A percentile compares a stretch with the other conserved stretches of the same genome.
Conservation (phyloP, 2,797 vertebrate genomes). For the Rhodeus uyekii region DNA sequence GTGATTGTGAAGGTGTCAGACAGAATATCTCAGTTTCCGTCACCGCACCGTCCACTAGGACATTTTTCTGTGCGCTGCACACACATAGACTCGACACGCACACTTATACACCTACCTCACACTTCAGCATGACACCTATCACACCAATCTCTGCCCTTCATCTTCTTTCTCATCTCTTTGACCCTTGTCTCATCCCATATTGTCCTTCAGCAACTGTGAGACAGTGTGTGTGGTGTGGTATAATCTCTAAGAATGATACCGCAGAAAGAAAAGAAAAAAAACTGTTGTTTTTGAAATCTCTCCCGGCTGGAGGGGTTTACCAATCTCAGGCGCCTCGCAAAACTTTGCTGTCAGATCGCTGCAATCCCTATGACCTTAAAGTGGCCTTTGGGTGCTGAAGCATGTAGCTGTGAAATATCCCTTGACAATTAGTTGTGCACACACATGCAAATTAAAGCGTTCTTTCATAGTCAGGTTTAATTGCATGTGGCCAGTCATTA, state of each 20-base stretch:
- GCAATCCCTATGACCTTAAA: constrained; percentile 15
- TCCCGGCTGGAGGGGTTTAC: constrained; percentile 19
- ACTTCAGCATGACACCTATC: constrained; percentile 46
- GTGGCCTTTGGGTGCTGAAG: constrained; percentile 13
- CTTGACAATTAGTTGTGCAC: constrained; percentile 26
- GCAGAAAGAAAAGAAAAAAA: not conserved
- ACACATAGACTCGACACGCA: not conserved
- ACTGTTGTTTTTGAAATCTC: constrained; percentile 35
- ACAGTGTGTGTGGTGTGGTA: constrained; percentile 25
- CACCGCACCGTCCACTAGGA: not conserved
- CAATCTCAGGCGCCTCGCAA: constrained; percentile 26
- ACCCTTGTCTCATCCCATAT: constrained; percentile 43
- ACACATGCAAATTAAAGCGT: not conserved
- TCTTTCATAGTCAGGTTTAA: constrained; percentile 6
- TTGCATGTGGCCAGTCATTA: constrained; percentile 23
- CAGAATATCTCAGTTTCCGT: constrained; percentile 33
- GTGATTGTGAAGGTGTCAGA: constrained; percentile 34
- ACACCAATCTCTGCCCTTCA: constrained; percentile 49
- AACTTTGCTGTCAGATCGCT: constrained; percentile 24
- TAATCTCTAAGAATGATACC: constrained; percentile 24
- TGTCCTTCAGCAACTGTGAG: constrained; percentile 44
- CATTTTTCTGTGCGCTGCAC: not conserved
- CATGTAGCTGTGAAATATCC: constrained; percentile 20
- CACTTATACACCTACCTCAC: constrained; percentile 22
- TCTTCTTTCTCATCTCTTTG: constrained; percentile 35